Base-by-base conservation (phyloP, 2,113 vertebrate genomes). In the Petrocephalus zakoni region DNA sequence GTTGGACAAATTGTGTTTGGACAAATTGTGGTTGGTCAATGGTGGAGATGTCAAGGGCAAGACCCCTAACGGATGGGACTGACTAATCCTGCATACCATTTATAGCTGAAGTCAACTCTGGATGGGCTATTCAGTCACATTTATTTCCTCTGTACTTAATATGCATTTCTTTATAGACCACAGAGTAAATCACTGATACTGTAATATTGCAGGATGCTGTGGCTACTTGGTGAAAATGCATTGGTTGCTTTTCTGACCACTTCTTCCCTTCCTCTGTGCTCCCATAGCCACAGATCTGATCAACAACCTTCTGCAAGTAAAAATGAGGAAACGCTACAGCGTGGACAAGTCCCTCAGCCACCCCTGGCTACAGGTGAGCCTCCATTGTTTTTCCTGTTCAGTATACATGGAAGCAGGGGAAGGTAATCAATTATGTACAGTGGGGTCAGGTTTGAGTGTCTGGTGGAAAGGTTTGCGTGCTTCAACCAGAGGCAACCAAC, bases 311-410 rank as follows among this genome's bases (percentile, higher is more conserved):
- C 97, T 99, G 90, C 98, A 99, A 95, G 98, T 99, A 92, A 99
- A 99, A 95, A 99, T 99, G 98, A 98, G 98, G 93, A 99, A 99
- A 93, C 97, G 98, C 90, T 99, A 97, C 94, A 99, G 98, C 89
- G 98, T 99, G 94, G 98, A 98, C 93, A 99, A 99, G 93, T 98
- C 98, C 90, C 97, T 99, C 90, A 99, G 97, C 94, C 98, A 99
- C 90, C 98, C 98, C 0, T 99, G 98, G 98, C 94, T 99, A 94
- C 98, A 99, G 98, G 98, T 99, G 94, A 89, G 58, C 46, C 15
- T 52, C 17, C 34, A 61, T 5, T 34, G 53, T 9, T 2, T 47
- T 17, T 13, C 46, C 1, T 25, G 3, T 34, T 4, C 42, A 25
- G 4, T 17, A n/a, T 5, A 4, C 47, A 55, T 55, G 53, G 11